Base-by-base conservation (phyloP, 2,888 invertebrate species). In the Priocnemis perturbator region DNA sequence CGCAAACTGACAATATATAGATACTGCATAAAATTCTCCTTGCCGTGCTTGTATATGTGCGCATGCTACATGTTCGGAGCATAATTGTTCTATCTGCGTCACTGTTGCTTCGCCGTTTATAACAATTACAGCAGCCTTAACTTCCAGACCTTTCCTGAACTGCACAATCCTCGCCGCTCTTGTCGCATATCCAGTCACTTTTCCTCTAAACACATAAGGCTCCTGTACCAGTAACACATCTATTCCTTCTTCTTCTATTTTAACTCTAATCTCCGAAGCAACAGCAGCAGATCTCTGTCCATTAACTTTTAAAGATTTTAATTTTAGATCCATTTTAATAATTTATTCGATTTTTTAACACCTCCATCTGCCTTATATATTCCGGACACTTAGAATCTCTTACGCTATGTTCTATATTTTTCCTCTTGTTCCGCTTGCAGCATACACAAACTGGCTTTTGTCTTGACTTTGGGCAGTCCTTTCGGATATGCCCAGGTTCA, bases 211-310 rank as follows among this genome's bases (percentile, higher is more conserved):
- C 0, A 9, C 3, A 17, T 73, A 73, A 3, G 73, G 73, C 45
- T 73, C 73, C 37, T 73, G 73, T 14, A 73, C 5, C 0, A 66
- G 62, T 0, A 70, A 0, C 0, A 70, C 11, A 9, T 70, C 73
- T 0, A 60, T 7, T 14, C n/a, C 15, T 0, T 26, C 14, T 11
- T 66, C 60, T 23, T 15, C 21, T 1, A 47, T 30, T 5, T 55
- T 1, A 23, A 1, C 0, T 15, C 19, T 48, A 14, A 66, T 1
- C 3, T 60, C 55, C 3, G 60, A 60, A 3, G 65, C 55, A 0
- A 55, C 65, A 0, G 50, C 47, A 0, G 15, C 26, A 0, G 60
- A 60, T 23, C 55, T 45, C 17, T 56, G 60, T 7, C 60, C 55
- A 47, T 66, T 66, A 26, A 66, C 47, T 30, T 60, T 60, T 0